Conservation (phyloP, 2,888 invertebrate species). For the Acanthococcus lagerstroemiae region DNA sequence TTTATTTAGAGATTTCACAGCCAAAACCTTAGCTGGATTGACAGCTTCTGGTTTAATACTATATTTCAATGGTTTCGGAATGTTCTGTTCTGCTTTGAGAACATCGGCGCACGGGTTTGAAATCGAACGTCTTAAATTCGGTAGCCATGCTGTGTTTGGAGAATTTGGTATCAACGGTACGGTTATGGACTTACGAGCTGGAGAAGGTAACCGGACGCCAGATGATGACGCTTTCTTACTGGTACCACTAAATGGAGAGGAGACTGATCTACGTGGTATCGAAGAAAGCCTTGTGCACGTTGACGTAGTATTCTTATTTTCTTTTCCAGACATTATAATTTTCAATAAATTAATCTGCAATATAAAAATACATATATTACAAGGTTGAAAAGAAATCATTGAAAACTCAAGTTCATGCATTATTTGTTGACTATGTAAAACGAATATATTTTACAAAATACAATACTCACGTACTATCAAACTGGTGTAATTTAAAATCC, state of each 20-base stretch:
- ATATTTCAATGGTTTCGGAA: conserved; percentile 20
- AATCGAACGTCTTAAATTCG: conserved; percentile 9
- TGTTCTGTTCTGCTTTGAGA: conserved; percentile 17
- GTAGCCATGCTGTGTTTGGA: neutral
- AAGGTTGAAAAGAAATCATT: too few species aligned
- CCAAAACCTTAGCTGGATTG: neutral
- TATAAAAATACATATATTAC: neutral
- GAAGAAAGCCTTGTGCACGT: conserved; percentile 1
- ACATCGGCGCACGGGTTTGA: neutral
- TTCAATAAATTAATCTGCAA: neutral
- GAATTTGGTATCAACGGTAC: conserved; percentile 15
- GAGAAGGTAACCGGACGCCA: conserved; percentile 20
- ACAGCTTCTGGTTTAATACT: conserved; percentile 19
- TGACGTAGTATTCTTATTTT: conserved; percentile 1
- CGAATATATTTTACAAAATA: too few species aligned
- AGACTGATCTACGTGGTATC: neutral
- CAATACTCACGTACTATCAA: too few species aligned
- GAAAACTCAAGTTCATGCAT: too few species aligned
- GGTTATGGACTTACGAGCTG: conserved; percentile 22
- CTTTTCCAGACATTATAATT: conserved; percentile 20
- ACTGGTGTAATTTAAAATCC: too few species aligned
- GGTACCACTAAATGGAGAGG: conserved; percentile 16
- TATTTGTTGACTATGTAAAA: too few species aligned
- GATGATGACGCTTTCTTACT: conserved; percentile 19
- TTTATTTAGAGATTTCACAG: conserved; percentile 3